phyloP scores from a whole-genome alignment of 2,113 vertebrate genomes.

The Turnix velox region DNA sequence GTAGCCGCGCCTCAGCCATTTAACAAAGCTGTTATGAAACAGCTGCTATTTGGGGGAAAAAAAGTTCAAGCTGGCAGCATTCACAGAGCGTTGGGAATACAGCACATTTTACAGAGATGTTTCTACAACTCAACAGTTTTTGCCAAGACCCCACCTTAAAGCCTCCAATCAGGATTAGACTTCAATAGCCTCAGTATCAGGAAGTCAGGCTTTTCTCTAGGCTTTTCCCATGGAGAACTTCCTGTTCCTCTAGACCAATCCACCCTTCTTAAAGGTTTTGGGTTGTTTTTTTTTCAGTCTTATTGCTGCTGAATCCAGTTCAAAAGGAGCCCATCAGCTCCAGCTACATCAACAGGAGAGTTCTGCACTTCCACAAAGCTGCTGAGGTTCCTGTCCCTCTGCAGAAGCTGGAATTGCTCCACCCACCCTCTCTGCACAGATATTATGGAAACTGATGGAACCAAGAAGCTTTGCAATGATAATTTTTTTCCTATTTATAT shows the following conservation, averaged over 20 bases:
- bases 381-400: background rate
- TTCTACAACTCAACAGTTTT: background rate
- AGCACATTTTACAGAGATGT: background rate
- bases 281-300: background rate
- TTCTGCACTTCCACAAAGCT: slow-evolving; percentile 14
- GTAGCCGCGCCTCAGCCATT: background rate
- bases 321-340: slow-evolving; percentile 56
- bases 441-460: background rate
- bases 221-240: slow-evolving; percentile 25
- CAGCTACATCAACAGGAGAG: slow-evolving; percentile 15
- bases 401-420: slow-evolving; percentile 7
- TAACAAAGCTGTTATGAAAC: background rate
- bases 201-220: slow-evolving; percentile 1
- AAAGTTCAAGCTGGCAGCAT: background rate
- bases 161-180: background rate
- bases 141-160: background rate
- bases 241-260: slow-evolving; percentile 9
- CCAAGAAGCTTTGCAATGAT: background rate
- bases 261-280: background rate
- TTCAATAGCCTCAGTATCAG: background rate
- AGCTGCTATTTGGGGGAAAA: background rate
- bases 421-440: background rate
- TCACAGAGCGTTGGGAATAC: background rate
- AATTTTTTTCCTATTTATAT: background rate
- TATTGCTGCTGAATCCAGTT: slow-evolving; percentile 38